Percentiles rank a stretch among this genome's conserved stretches.
Evolutionary conservation across 2,797 vertebrate genomes (phyloP).

Genomic region (Parambassis ranga): DNA sequence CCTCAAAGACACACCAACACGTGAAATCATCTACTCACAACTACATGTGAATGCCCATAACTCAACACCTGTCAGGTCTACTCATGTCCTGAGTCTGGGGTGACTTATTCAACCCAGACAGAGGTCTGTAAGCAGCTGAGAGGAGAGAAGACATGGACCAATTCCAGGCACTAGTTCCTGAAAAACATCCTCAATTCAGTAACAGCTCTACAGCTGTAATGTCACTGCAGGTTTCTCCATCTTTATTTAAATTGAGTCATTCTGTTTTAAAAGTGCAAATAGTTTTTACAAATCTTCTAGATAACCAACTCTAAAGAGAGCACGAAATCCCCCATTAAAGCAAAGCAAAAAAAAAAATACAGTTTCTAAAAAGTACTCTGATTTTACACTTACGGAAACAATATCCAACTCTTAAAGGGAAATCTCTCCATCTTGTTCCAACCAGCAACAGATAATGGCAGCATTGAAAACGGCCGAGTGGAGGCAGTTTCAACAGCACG

Average conservation of each 20-base stretch:
- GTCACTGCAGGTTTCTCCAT: background rate
- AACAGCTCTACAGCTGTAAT: background rate
- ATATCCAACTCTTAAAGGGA: background rate
- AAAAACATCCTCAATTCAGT: background rate
- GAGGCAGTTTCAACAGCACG: background rate
- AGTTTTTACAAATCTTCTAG: no score
- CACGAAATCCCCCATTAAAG: background rate
- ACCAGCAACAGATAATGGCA: background rate
- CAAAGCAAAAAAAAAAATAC: background rate
- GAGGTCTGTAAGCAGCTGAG: constrained; percentile 17
- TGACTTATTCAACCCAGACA: constrained; percentile 30
- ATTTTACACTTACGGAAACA: background rate
- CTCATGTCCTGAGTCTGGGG: background rate
- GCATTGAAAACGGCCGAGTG: background rate
- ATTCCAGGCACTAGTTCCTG: background rate
- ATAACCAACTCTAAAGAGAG: background rate
- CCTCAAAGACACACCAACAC: background rate
- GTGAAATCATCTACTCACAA: background rate
- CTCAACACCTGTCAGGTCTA: constrained; percentile 37
- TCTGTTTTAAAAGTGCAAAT: no score
- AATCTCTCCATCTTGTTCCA: constrained; percentile 12
- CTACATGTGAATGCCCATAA: background rate
- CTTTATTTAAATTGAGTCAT: no score
- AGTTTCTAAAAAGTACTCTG: background rate
- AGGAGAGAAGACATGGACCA: background rate